A percentile compares a stretch with the other conserved stretches of the same genome.
Conservation (phyloP, 2,888 invertebrate species). For the Drosophila macrothrix region DNA sequence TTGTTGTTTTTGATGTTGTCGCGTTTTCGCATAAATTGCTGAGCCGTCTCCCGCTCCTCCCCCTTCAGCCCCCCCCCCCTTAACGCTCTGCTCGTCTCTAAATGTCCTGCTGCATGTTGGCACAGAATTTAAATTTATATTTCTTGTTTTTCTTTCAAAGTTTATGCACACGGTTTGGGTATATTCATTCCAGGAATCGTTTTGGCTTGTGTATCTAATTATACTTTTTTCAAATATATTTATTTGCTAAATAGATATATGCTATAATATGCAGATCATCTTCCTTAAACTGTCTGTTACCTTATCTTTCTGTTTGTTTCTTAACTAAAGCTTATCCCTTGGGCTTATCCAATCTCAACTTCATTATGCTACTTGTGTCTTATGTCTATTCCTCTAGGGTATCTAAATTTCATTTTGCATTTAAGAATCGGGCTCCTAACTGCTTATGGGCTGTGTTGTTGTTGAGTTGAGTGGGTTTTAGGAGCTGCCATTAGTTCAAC, state of each 20-base stretch:
- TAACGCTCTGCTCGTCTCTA: background rate
- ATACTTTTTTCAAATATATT: background rate
- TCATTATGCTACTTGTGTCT: background rate
- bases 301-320: background rate
- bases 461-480: slow-evolving; percentile 1
- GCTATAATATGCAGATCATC: background rate
- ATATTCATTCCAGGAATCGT: background rate
- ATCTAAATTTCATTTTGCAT: slow-evolving; percentile 13
- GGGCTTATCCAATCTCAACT: background rate
- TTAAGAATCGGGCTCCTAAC: slow-evolving; percentile 1
- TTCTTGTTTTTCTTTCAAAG: slow-evolving; percentile 24
- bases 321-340: background rate
- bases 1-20: slow-evolving; percentile 43
- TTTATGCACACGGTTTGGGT: background rate
- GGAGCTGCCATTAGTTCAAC: slow-evolving; percentile 67
- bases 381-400: background rate
- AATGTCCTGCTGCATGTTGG: slow-evolving; percentile 64
- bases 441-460: slow-evolving; percentile 16
- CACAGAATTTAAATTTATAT: slow-evolving; percentile 77
- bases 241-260: background rate
- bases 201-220: background rate
- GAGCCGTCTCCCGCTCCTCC: slow-evolving; percentile 9
- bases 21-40: slow-evolving; percentile 67
- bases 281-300: background rate
- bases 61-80: background rate